Base-by-base conservation (phyloP, 2,113 vertebrate genomes). In the Glaucomys volans region DNA sequence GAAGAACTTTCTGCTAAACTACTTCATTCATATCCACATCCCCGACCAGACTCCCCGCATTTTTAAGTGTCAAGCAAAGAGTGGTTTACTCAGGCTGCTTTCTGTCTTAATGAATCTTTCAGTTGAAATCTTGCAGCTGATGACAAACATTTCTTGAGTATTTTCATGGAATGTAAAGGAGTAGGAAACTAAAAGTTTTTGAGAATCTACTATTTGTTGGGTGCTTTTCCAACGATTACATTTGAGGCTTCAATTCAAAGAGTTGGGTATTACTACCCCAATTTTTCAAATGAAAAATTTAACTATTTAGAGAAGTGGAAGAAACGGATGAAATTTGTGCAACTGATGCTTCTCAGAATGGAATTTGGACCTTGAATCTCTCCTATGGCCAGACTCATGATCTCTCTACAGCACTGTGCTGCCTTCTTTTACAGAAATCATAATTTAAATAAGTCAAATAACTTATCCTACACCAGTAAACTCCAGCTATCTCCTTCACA, bases 231-330 rank as follows among this genome's bases (percentile, higher is more conserved):
- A 47, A 67, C 40, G 26, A 13, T 90, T 66, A 66, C 12, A 44
- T 67, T 54, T 87, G 66, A 94, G 18, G 11, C 22, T 83, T 77
- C 10, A 88, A 71, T 57, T 71, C 50, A 82, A 26, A 54, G 22
- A 75, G 2, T 44, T 91, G 24, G 8, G 4, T 35, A 64, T 66
- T 89, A 71, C 90, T 86, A 82, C 1, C 0, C 24, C 42, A 69
- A 4, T 54, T 85, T 94, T 91, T 95, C 87, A 95, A 76, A 76
- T 30, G 71, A 81, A 35, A 16, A 83, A 87, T 44, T 16, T 81
- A 4, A 4, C 22, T 42, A 8, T 67, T 94, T 82, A 79, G 14
- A 82, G 54, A 89, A 47, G 24, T 85, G 3, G 24, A 79, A 54
- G 10, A 52, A 64, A 86, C 57, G 62, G 10, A 71, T 30, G 72